Evolutionary conservation across 2,797 vertebrate species (phyloP), one percentile per base, ranked within the genome.

Genomic region (Streptopelia turtur): DNA sequence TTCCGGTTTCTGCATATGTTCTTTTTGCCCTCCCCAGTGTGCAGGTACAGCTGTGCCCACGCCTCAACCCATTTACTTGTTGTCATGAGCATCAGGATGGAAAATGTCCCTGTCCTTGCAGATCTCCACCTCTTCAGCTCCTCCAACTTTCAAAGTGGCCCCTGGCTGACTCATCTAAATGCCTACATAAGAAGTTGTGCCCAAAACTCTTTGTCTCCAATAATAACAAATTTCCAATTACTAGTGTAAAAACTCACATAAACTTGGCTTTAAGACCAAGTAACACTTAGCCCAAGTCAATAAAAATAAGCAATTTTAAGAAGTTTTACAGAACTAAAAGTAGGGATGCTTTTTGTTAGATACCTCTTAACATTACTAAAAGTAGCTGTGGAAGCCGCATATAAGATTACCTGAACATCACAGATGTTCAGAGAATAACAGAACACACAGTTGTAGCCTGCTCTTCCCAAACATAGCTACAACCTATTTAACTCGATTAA

Each of bases 391-490:
- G 6, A 33, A 59, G 9, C 20, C 11, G 4, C 23, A 49, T 1
- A 0, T 2, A 53, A 31, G 27, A 39, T 4, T 33, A 52, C n/a
- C 6, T 17, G 8, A n/a, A 27, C 15, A 27, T 4, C 45, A n/a
- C 3, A 50, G 16, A 18, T 4, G 2, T 28, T 27, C n/a, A 30
- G 13, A 30, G 8, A 11, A 60, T 1, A 37, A 39, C 9, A 30
- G 16, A 75, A 41, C 3, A 28, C 20, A 24, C 15, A 31, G 6
- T 0, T 15, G 4, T 2, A n/a, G 20, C 1, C 8, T 5, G 1
- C 10, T 70, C 56, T 47, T n/a, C 39, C 39, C 31, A 9, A 14
- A 24, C 5, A 11, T 2, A 23, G 6, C 11, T n/a, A 33, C 43
- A 71, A 20, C 9, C 5, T 21, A 8, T 2, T n/a, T 35, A 56